Base-by-base conservation (phyloP, 2,113 vertebrate species). In the Rafetus swinhoei region DNA sequence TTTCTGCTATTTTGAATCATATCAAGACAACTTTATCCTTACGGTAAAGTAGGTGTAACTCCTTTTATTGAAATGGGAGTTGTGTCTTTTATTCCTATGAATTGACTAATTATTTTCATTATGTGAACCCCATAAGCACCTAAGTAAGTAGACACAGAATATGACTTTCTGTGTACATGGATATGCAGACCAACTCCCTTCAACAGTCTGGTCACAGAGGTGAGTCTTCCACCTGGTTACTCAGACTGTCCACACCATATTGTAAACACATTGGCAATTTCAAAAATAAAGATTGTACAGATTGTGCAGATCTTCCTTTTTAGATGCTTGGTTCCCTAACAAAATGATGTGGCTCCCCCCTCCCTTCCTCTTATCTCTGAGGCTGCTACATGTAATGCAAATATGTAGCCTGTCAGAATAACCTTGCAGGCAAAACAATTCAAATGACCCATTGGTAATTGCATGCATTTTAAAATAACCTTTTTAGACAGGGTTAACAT, bases 341-440 rank as follows among this genome's bases (percentile, higher is more conserved):
- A 14, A 52, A 55, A 85, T 74, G 25, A 57, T 52, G 13, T 13
- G 8, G 2, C 1, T 32, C 16, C 53, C 9, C 39, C 24, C 65
- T 81, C 77, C 81, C 82, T 2, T 74, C 53, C 74, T 74, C 69
- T 27, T 2, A 79, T 55, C 74, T 74, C 69, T 27, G 60, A 72
- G 45, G 50, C 85, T 45, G 21, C 39, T 50, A 24, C 1, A 9
- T 62, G 54, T 84, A 88, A 93, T 85, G 80, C 14, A 88, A 87
- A 94, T 15, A 82, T 55, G 57, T 50, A 69, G 18, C 54, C 74
- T 82, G 35, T 57, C 81, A 94, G 52, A 90, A 65, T 55, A 89
- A 90, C 83, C 81, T 77, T 94, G 79, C 50, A 87, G 35, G 56
- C 79, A 81, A 81, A 95, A 93, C 72, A 90, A 86, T 77, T 56